Percentiles rank a stretch among this genome's conserved stretches.
phyloP scores from a whole-genome alignment of 2,113 vertebrate genomes.

The Oreocharis arfaki region DNA sequence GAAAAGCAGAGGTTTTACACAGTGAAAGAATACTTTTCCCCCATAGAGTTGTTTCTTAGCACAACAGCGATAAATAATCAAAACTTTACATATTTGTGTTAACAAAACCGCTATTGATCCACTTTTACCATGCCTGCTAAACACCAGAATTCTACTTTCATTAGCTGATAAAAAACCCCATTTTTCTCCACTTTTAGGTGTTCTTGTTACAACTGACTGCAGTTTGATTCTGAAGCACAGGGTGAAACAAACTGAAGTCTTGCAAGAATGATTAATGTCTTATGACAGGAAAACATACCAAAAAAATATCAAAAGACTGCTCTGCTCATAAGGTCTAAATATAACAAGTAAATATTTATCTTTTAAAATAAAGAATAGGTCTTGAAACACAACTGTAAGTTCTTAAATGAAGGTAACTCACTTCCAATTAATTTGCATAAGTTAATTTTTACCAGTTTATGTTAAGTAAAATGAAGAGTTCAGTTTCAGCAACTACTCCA shows the following conservation, averaged over 20 bases:
- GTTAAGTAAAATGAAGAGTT: neutral
- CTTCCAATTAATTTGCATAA: neutral
- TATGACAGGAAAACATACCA: neutral
- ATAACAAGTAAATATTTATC: neutral
- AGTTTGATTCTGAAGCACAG: neutral
- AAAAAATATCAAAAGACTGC: neutral
- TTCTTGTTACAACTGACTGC: neutral
- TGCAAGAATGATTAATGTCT: neutral
- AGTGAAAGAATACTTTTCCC: slow-evolving; percentile 40
- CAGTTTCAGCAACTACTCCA: neutral
- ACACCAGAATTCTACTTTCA: neutral
- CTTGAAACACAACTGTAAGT: neutral
- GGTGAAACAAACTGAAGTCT: neutral
- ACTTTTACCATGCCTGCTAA: neutral
- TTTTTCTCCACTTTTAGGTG: neutral
- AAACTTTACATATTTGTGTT: neutral
- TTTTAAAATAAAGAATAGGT: neutral
- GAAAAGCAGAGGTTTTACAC: neutral
- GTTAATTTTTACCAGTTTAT: neutral
- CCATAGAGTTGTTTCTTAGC: neutral
- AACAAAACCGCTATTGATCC: neutral
- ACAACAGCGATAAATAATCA: neutral
- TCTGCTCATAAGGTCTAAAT: neutral
- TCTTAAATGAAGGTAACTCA: neutral
- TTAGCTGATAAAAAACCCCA: neutral